Evolutionary conservation across 2,888 invertebrate genomes (phyloP).

Genomic region (Selenia dentaria): DNA sequence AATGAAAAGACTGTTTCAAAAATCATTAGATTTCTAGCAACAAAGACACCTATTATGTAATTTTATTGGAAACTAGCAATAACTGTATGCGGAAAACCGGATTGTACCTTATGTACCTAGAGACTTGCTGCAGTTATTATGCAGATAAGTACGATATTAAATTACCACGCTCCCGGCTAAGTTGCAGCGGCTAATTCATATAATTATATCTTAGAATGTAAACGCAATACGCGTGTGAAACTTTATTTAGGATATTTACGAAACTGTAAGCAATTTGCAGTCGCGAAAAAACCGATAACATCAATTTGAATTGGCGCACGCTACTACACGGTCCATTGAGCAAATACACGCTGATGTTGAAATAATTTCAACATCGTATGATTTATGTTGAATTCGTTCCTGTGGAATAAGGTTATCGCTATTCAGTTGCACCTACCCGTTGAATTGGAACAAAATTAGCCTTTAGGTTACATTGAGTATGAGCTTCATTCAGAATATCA

Average conservation of each 20-base stretch:
- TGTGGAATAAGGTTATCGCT: too few relatives aligned
- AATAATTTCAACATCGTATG: constrained; percentile 3
- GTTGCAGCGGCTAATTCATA: constrained; percentile 9
- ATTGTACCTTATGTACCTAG: too few relatives aligned
- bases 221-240: constrained; percentile 22
- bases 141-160: neutral
- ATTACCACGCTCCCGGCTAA: constrained; percentile 8
- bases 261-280: constrained; percentile 15
- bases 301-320: constrained; percentile 11
- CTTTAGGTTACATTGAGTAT: too few relatives aligned
- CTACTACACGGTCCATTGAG: constrained; percentile 9
- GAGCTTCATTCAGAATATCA: too few relatives aligned
- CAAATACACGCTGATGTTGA: constrained; percentile 3
- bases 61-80: too few relatives aligned
- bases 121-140: neutral
- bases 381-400: too few relatives aligned
- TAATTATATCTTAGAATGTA: constrained; percentile 10
- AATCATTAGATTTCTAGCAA: too few relatives aligned
- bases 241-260: constrained; percentile 20
- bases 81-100: too few relatives aligned
- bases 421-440: too few relatives aligned
- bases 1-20: too few relatives aligned
- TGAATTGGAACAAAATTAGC: too few relatives aligned
- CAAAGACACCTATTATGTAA: too few relatives aligned
- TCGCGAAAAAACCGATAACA: constrained; percentile 19